Evolutionary conservation across 2,888 invertebrate genomes (phyloP), one percentile per base, ranked within the genome.

Genomic region (Melipona beecheii): DNA sequence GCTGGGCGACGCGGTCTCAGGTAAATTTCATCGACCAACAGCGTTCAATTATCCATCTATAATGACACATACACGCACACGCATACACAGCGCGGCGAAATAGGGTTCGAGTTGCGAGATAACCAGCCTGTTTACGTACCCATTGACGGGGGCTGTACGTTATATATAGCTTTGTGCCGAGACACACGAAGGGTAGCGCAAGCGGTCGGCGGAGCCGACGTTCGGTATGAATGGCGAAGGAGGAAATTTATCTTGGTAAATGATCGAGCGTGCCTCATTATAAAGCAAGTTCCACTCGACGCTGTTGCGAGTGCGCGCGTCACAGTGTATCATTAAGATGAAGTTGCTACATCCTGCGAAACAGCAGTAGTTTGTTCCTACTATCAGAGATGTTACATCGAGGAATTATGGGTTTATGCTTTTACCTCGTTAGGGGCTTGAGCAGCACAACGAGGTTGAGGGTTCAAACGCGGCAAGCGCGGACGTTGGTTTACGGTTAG

Each of bases 201-300:
- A 60, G 56, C 15, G 13, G 56, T 60, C 31, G 60, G 17, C 2
- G 17, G 24, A 66, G 54, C n/a, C 58, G 66, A 72, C 49, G 36
- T 43, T 50, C 27, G 13, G 6, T 24, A 50, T n/a, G 65, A 83
- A 72, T 72, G 43, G 36, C 27, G 71, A 21, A 31, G 2, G 17
- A 50, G 49, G 19, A 36, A 75, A 82, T 68, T 75, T 71, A 58
- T 60, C 66, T 62, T 50, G 74, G 65, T 50, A 62, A 80, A 75
- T 69, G 66, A 70, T 68, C 62, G 71, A 15, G 36, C 9, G 21
- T 24, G 15, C n/a, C 27, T 13, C 21, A 62, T 73, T 62, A 50
- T 5, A 27, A 36, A 31, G 27, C 27, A 60, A n/a, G 49, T 27
- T 21, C 21, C 49, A 31, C 27, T 19, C 21, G 21, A 13, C 4